These are phyloP conservation scores for Aphis gossypii DNA, from an alignment of 1,140 invertebrate species.

Conservation along the genomic window DNA sequence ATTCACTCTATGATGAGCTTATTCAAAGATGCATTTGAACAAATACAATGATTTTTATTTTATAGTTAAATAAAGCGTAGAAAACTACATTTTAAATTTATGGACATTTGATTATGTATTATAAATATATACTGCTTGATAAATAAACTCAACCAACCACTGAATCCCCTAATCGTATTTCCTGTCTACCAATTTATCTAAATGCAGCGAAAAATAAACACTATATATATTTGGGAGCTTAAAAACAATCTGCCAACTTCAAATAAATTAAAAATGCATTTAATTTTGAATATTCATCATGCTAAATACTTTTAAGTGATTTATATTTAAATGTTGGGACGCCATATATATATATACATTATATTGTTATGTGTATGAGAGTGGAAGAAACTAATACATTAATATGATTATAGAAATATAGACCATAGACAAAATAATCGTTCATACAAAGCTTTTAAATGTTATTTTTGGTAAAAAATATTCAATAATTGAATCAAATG, in stretches of 20 bases:
- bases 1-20: not conserved
- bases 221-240: not conserved
- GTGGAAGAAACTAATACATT: not conserved
- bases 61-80: not conserved
- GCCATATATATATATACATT: not conserved
- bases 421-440: not conserved
- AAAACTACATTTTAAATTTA: not conserved
- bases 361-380: not conserved
- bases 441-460: too few relatives aligned
- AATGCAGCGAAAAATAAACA: not conserved
- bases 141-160: not conserved
- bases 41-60: not conserved
- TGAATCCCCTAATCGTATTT: not conserved
- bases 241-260: not conserved
- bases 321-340: not conserved
- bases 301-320: constrained; percentile 9
- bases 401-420: not conserved
- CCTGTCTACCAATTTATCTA: not conserved
- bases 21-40: not conserved
- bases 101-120: not conserved
- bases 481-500: not conserved
- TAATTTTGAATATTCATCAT: constrained; percentile 4
- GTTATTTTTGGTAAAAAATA: not conserved
- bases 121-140: not conserved
- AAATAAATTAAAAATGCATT: constrained; percentile 15